These are phyloP conservation scores for Triplophysa yarkandensis DNA, from an alignment of 2,797 vertebrate genomes.

Conservation along the genomic window DNA sequence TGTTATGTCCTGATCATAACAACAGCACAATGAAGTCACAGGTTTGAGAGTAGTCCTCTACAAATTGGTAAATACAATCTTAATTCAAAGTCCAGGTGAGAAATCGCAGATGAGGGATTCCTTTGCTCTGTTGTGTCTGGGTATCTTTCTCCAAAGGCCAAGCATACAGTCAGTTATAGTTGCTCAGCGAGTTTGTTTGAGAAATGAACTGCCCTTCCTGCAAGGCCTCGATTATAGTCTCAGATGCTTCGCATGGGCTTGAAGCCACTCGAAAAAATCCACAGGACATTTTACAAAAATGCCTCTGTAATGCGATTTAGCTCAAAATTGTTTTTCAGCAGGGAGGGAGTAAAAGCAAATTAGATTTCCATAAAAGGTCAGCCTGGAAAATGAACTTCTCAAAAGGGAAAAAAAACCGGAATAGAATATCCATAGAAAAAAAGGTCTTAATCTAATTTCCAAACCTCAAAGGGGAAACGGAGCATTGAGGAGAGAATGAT, in stretches of 20 bases:
- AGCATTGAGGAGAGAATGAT: constrained; percentile 85
- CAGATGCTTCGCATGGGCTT: constrained; percentile 34
- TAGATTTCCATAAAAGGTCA: constrained; percentile 79
- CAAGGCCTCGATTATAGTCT: constrained; percentile 14
- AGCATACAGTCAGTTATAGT: constrained; percentile 10
- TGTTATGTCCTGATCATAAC: constrained; percentile 46
- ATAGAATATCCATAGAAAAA: constrained; percentile 77
- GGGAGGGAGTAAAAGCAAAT: constrained; percentile 68
- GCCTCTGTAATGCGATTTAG: constrained; percentile 61
- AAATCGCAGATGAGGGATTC: not conserved
- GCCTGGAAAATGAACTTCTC: constrained; percentile 71
- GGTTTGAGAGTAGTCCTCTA: constrained; percentile 38
- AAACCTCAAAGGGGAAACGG: constrained; percentile 79
- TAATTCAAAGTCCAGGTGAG: constrained; percentile 32
- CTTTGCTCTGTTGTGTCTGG: not conserved
- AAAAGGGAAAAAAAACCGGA: constrained; percentile 64
- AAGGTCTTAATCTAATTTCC: constrained; percentile 79
- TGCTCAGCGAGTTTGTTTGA: constrained; percentile 11
- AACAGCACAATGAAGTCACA: constrained; percentile 51
- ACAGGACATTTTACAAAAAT: constrained; percentile 66
- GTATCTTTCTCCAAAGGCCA: constrained; percentile 10
- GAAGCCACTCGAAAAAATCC: constrained; percentile 55
- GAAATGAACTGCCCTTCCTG: constrained; percentile 19
- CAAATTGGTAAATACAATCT: constrained; percentile 31
- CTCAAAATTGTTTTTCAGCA: constrained; percentile 54